Percentiles rank a stretch among this genome's conserved stretches.
Conservation (phyloP, 2,797 vertebrate genomes). For the Hipposideros larvatus region DNA sequence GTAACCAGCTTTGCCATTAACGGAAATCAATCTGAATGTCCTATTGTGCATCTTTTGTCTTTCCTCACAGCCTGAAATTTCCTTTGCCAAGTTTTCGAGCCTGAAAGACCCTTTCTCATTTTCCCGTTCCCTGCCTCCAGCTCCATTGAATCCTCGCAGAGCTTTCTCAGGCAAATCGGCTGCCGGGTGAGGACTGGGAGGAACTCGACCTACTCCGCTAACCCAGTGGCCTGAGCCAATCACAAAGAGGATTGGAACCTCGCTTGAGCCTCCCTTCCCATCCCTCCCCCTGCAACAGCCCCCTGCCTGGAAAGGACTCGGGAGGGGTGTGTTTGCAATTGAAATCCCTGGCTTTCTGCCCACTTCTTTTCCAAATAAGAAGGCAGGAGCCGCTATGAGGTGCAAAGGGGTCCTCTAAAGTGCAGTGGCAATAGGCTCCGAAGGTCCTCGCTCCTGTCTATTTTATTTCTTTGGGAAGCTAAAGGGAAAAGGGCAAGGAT, state of each 20-base stretch:
- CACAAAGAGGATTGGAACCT: conserved; percentile 52
- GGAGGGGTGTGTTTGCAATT: conserved; percentile 66
- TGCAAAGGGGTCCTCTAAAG: neutral
- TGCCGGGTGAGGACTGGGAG: neutral
- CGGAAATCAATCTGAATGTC: conserved; percentile 83
- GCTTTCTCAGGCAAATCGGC: conserved; percentile 58
- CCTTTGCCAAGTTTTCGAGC: neutral
- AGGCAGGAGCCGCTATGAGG: conserved; percentile 5
- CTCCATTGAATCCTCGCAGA: conserved; percentile 26
- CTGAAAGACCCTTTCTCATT: conserved; percentile 69
- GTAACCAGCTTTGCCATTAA: conserved; percentile 62
- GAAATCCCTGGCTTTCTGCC: conserved; percentile 75
- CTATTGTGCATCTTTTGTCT: conserved; percentile 74
- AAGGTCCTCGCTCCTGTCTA: neutral
- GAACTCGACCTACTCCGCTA: conserved; percentile 77
- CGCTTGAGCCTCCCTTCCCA: neutral
- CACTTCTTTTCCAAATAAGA: conserved; percentile 76
- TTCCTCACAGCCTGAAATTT: conserved; percentile 52
- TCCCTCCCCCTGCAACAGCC: neutral
- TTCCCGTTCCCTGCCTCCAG: neutral
- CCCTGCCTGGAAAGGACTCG: conserved; percentile 66
- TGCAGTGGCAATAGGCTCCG: neutral
- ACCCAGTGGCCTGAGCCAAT: conserved; percentile 87
- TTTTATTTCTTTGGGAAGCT: neutral
- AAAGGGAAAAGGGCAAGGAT: conserved; percentile 85